These are phyloP conservation scores for Solenopsis fugax DNA, from an alignment of 1,140 invertebrate genomes.

Conservation along the genomic window DNA sequence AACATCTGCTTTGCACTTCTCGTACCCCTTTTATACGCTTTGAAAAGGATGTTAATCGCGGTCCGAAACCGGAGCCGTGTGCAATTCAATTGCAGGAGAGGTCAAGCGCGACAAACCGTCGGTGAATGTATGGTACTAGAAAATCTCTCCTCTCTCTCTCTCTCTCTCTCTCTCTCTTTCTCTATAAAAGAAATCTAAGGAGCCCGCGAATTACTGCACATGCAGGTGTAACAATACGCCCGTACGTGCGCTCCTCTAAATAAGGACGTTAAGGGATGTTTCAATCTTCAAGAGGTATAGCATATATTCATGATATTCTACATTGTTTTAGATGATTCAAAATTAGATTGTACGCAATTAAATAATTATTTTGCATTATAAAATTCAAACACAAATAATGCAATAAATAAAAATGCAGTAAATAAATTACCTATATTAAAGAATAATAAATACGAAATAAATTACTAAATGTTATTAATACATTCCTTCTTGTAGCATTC, in stretches of 20 bases:
- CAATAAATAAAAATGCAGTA: background rate
- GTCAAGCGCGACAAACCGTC: conserved; percentile 38
- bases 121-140: conserved; percentile 5
- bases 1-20: background rate
- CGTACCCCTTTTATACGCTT: conserved; percentile 49
- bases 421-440: background rate
- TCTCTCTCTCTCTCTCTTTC: background rate
- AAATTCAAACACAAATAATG: background rate
- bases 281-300: background rate
- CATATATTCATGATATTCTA: background rate
- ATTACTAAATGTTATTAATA: background rate
- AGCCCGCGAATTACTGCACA: conserved; percentile 31
- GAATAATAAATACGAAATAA: background rate
- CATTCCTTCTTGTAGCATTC: background rate
- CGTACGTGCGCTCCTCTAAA: conserved; percentile 6
- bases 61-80: conserved; percentile 66
- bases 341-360: background rate
- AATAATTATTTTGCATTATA: background rate
- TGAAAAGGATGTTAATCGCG: conserved; percentile 65
- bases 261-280: background rate
- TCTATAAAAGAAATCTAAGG: conserved; percentile 58
- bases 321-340: background rate
- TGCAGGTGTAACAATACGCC: conserved; percentile 71
- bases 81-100: conserved; percentile 66
- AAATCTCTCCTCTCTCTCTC: no score